Conservation (phyloP, 2,113 vertebrate genomes). For the Seriola rivoliana region DNA sequence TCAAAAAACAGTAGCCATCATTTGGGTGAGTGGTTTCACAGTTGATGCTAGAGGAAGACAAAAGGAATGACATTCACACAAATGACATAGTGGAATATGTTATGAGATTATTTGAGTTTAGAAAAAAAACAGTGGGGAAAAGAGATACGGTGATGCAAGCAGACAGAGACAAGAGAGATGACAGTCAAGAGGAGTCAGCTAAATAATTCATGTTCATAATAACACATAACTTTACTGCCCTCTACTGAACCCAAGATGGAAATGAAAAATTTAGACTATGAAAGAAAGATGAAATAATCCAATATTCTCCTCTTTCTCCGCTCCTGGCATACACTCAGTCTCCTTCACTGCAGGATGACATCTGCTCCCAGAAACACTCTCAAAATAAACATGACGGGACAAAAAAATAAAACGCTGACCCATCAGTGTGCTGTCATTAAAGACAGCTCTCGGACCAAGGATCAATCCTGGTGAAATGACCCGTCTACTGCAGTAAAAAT, state of each 20-base stretch:
- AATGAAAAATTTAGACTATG: slow-evolving; percentile 22
- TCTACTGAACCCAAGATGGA: slow-evolving; percentile 56
- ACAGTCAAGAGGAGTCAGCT: slow-evolving; percentile 27
- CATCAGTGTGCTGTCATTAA: slow-evolving; percentile 13
- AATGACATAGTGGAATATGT: background rate
- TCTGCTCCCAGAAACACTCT: slow-evolving; percentile 2
- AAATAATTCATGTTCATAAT: slow-evolving; percentile 66
- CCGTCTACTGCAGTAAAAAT: slow-evolving; percentile 45
- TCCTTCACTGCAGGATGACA: background rate
- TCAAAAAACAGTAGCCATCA: background rate
- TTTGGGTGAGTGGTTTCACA: background rate
- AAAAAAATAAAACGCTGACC: slow-evolving; percentile 38
- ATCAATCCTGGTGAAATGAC: slow-evolving; percentile 16
- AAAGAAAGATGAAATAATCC: background rate
- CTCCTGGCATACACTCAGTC: background rate
- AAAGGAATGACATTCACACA: background rate
- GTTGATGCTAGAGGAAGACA: background rate
- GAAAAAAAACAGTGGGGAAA: background rate
- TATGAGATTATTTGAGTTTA: background rate
- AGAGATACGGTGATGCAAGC: background rate
- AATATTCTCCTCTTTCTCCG: background rate
- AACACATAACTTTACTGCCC: slow-evolving; percentile 64
- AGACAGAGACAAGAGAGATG: slow-evolving; percentile 26
- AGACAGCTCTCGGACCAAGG: background rate
- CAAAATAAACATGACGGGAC: slow-evolving; percentile 40